Base-by-base conservation (phyloP, 1,140 invertebrate species). In the Elymnias hypermnestra region DNA sequence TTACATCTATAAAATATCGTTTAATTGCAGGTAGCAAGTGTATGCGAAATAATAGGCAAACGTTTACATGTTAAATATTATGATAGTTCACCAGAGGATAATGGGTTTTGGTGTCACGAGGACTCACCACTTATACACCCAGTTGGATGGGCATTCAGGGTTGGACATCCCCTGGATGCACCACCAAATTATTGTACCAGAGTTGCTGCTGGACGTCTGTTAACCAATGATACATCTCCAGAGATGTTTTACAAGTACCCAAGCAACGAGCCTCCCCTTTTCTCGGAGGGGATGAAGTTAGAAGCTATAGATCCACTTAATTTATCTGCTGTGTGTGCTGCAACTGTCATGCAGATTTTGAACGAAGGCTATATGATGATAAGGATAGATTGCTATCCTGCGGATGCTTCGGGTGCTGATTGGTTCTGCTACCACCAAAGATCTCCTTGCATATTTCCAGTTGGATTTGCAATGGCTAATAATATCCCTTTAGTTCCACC, bases 291-390 rank as follows among this genome's bases (percentile, higher is more conserved):
- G 25, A 98, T 98, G 96, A 98, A 98, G 77, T 82, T 99, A 14
- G 97, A 98, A 88, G 97, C 97, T 0, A 96, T 99, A 33, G 97
- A 99, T 89, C 97, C 97, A 0, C 85, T 98, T 0, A 98, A 99
- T 84, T 85, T 98, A 5, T 96, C 95, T 1, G 92, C 95, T 0
- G 97, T 99, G 39, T 98, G 97, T 85, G 96, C 96, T 0, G 97
- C 97, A 0, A 98, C 97, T 0, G 93, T 99, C 4, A 97, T 95
- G 91, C 94, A 95, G 78, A 95, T 98, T 22, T 81, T 98, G 5
- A 92, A 94, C 46, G 93, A 96, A 71, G 94, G 95, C 39, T 98
- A 97, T 71, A 91, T 99, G 68, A 98, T 99, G 97, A 96, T 99
- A 51, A 90, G 94, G 39, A 96, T 98, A 57, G 96, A 98, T 73